Conservation (phyloP, 2,113 vertebrate genomes). For the Rallus limicola region DNA sequence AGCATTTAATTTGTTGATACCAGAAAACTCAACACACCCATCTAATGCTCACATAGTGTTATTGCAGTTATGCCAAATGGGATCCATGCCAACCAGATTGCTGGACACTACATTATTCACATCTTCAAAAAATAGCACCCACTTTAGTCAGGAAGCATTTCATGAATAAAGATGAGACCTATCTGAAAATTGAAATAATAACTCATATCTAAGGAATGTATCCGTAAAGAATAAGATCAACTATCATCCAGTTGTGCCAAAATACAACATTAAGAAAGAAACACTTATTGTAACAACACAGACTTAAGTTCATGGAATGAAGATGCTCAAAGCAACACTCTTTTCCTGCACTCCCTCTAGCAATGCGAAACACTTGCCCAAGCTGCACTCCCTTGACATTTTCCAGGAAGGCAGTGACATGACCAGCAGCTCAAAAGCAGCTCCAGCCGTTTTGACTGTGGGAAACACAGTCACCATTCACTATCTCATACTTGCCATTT, state of each 20-base stretch:
- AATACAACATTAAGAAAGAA: not conserved
- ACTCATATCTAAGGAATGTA: not conserved
- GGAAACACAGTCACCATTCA: not conserved
- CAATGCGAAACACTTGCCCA: not conserved
- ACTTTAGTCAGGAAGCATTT: not conserved
- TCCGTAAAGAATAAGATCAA: not conserved
- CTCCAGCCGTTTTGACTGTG: not conserved
- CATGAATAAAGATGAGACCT: conserved; percentile 3
- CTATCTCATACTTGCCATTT: not conserved
- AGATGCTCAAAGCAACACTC: not conserved
- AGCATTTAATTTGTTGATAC: conserved; percentile 54
- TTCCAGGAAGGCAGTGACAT: conserved; percentile 5
- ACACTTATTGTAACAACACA: not conserved
- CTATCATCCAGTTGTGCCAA: not conserved
- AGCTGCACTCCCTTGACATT: conserved; percentile 13
- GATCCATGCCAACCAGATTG: conserved; percentile 26
- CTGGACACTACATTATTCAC: conserved; percentile 44
- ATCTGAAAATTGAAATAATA: not conserved
- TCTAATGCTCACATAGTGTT: conserved; percentile 5
- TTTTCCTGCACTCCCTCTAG: not conserved
- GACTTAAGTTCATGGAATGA: not conserved
- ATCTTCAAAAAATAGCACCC: not conserved
- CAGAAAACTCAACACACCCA: conserved; percentile 48
- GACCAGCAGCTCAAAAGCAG: conserved; percentile 25
- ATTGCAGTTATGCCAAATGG: conserved; percentile 37